Conservation (phyloP, 2,113 vertebrate genomes). For the Cariama cristata region DNA sequence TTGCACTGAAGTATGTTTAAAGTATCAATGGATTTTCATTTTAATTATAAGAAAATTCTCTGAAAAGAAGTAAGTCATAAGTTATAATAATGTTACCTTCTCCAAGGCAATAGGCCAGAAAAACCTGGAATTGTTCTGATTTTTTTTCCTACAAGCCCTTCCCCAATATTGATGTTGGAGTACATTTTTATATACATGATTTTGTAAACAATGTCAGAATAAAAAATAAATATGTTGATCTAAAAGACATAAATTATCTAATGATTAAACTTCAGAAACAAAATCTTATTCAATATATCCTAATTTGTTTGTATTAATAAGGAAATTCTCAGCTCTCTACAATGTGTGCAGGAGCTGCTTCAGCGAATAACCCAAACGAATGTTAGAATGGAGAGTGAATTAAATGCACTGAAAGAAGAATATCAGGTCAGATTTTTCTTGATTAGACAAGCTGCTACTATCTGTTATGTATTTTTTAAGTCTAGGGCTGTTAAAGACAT, state of each 20-base stretch:
- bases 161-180: not conserved
- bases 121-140: not conserved
- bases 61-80: not conserved
- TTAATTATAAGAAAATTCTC: not conserved
- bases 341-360: constrained; percentile 83
- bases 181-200: not conserved
- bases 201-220: not conserved
- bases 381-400: constrained; percentile 77
- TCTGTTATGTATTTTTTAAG: constrained; percentile 11
- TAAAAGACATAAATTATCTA: not conserved
- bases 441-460: constrained; percentile 44
- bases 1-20: not conserved
- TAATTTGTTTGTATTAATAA: constrained; percentile 60
- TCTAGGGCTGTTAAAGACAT: constrained; percentile 55
- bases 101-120: not conserved
- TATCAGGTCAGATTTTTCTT: constrained; percentile 81
- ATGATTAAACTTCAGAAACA: not conserved
- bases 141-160: not conserved
- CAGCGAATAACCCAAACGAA: constrained; percentile 82
- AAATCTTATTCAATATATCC: not conserved
- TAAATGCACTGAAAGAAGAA: constrained; percentile 80
- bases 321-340: constrained; percentile 86
- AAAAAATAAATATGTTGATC: not conserved
- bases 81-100: not conserved
- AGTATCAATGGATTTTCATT: not conserved